Base-by-base conservation (phyloP, 2,888 invertebrate genomes). In the Xestia ashworthii region DNA sequence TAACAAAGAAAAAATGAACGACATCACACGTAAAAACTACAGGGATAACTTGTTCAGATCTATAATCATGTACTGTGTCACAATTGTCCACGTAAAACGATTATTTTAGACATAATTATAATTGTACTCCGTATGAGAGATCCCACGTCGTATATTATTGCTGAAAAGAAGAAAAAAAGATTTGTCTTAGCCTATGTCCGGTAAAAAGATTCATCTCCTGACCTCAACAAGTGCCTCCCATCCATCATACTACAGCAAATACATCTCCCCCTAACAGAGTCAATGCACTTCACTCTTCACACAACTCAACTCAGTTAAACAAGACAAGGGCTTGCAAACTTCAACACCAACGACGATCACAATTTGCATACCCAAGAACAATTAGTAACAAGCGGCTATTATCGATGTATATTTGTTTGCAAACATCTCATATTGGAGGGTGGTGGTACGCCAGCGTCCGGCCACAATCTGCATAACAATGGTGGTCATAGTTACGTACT, bases 391-490 rank as follows among this genome's bases (percentile, higher is more conserved):
- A 88, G 74, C 82, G 70, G 75, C 76, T 82, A 81, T 81, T 73
- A 89, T 89, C 86, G 88, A 87, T 84, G 89, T 86, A 87, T 83
- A 91, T 92, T 94, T 95, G 94, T 95, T 94, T 94, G 93, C 94
- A 92, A 93, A 92, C 92, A 91, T 90, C 90, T 92, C 92, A 93
- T 90, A 92, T 90, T 93, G 92, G 93, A 88, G 90, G 75, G 65
- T 69, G 64, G 77, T 48, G 58, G 70, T 60, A 12, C 74, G 90
- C 82, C 91, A 90, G 92, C 94, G 95, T 96, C 96, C 96, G 96
- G 95, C 89, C 80, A 92, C 93, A 95, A 96, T 96, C 95, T 96
- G 95, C 96, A 96, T 96, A 94, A 96, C 96, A 96, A 96, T 96
- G 90, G 92, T 89, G 91, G 89, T 89, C 91, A 93, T 93, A 93